Base-by-base conservation (phyloP, 2,888 invertebrate genomes). In the Zygothrica quintamaculata region DNA sequence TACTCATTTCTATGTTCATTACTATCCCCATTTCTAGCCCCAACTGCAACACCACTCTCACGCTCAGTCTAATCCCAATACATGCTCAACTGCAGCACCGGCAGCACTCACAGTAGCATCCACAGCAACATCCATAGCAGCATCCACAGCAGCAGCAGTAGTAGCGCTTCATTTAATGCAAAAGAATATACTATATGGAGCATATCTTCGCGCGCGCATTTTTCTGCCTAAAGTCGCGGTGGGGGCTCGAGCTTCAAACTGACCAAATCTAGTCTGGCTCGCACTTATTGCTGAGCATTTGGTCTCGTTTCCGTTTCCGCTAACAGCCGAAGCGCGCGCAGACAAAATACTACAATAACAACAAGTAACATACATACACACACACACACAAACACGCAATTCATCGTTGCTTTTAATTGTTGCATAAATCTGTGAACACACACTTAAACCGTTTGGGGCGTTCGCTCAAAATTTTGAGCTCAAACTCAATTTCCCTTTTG, bases 401-500 rank as follows among this genome's bases (percentile, higher is more conserved):
- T 29, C 33, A 68, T 50, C 55, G 67, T 51, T 53, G 56, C 60
- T 84, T 81, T 80, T 84, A 80, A 80, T 80, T 85, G 82, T 82
- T 80, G 80, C 80, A 78, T 84, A 71, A 75, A 65, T 73, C 69
- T 72, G 73, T 46, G 56, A 82, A 76, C 73, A 69, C 61, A 76
- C 77, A 65, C 60, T 67, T 55, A 52, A 65, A 59, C 47, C 59
- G 64, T 52, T 74, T 64, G 39, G 56, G 47, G 42, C 22, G 47
- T 42, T 50, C 61, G 66, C 75, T 72, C 61, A 75, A 52, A 26
- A 51, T 53, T 84, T 78, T 79, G 70, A 65, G 78, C 79, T 73
- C 74, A 80, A 80, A 84, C 86, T 82, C 82, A 82, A 80, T 80
- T 80, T 84, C 65, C 82, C 81, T 73, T 84, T 79, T 79, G 79